phyloP scores from a whole-genome alignment of 2,113 vertebrate species.

The Scomber scombrus region DNA sequence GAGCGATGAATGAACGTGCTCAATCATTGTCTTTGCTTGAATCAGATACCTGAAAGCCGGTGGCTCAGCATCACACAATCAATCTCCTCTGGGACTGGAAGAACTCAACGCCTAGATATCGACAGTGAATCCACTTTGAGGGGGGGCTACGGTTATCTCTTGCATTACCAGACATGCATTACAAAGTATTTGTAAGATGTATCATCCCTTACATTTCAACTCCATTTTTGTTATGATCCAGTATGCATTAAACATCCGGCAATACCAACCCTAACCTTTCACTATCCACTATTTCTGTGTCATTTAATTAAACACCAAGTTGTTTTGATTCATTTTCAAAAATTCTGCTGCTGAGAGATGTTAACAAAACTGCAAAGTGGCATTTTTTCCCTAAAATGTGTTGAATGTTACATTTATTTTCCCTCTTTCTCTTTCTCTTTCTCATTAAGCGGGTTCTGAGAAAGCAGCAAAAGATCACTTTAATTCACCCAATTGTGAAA shows the following conservation, averaged over 20 bases:
- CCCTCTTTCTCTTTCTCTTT: neutral
- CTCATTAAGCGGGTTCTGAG: slow-evolving; percentile 29
- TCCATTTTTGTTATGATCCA: slow-evolving; percentile 14
- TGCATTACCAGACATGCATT: slow-evolving; percentile 1
- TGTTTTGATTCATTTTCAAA: slow-evolving; percentile 45
- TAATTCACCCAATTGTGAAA: slow-evolving; percentile 4
- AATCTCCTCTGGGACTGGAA: slow-evolving; percentile 15
- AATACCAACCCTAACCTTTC: neutral
- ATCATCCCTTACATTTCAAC: slow-evolving; percentile 1
- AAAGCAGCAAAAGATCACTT: slow-evolving; percentile 26
- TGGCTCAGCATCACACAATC: slow-evolving; percentile 28
- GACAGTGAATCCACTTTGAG: slow-evolving; percentile 11
- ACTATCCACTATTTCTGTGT: slow-evolving; percentile 1
- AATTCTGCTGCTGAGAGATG: slow-evolving; percentile 34
- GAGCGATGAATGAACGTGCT: slow-evolving; percentile 23
- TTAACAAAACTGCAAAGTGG: slow-evolving; percentile 44
- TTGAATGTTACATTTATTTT: slow-evolving; percentile 43
- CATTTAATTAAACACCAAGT: slow-evolving; percentile 35
- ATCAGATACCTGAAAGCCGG: slow-evolving; percentile 32
- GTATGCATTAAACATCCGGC: slow-evolving; percentile 25
- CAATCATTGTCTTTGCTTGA: slow-evolving; percentile 23
- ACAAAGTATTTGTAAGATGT: slow-evolving; percentile 7
- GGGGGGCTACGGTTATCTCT: neutral
- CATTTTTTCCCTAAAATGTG: slow-evolving; percentile 8
- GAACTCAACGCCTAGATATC: neutral